These are phyloP conservation scores for Actenoides lindsayi DNA, from an alignment of 2,113 vertebrate species.

Conservation along the genomic window DNA sequence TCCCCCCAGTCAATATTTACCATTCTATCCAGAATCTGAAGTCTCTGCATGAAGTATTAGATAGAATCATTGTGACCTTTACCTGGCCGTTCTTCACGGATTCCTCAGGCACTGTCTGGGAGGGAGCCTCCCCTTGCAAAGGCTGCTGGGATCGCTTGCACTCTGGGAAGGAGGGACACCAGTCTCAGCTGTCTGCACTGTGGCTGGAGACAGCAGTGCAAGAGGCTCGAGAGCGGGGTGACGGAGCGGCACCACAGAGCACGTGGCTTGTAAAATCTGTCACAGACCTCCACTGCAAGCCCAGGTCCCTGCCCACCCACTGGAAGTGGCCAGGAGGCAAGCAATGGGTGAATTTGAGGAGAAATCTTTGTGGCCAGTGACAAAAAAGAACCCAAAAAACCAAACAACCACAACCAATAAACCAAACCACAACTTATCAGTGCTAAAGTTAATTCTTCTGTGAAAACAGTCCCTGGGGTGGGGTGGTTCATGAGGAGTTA, in stretches of 20 bases:
- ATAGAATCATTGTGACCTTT: background rate
- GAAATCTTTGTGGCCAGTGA: background rate
- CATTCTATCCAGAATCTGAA: background rate
- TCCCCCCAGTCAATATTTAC: background rate
- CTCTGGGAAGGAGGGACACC: background rate
- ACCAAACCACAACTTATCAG: background rate
- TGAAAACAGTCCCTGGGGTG: background rate
- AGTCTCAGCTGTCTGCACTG: accelerated
- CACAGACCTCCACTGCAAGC: background rate
- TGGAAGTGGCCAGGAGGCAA: background rate
- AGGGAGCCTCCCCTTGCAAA: background rate
- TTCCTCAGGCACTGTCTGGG: background rate
- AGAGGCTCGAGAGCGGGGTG: background rate
- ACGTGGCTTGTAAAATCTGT: background rate
- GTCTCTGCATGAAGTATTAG: background rate
- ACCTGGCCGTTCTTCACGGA: background rate
- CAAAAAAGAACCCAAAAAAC: background rate
- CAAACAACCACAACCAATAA: background rate
- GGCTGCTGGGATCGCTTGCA: background rate
- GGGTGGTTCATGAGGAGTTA: background rate
- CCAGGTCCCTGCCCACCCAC: accelerated
- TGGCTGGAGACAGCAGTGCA: background rate
- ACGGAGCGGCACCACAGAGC: background rate
- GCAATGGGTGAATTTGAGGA: too few relatives aligned
- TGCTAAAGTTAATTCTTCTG: background rate